Evolutionary conservation across 1,140 invertebrate genomes (phyloP).

Genomic region (Stenopsyche tienmushanensis): DNA sequence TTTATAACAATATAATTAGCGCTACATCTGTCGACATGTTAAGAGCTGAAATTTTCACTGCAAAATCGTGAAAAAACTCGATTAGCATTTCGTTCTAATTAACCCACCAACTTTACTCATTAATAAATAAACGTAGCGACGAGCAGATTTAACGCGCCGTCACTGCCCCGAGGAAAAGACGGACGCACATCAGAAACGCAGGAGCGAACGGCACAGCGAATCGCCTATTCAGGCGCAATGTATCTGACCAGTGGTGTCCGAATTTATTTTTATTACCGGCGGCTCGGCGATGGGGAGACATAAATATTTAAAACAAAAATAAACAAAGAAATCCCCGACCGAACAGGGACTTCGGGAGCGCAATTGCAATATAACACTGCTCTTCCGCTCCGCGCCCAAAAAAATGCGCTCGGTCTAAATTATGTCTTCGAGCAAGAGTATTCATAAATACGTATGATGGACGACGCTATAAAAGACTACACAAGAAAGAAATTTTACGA

Average conservation of each 20-base stretch:
- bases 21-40: conserved; percentile 18
- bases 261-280: too few relatives aligned
- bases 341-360: too few relatives aligned
- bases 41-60: background rate
- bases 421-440: background rate
- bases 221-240: too few relatives aligned
- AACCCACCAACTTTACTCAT: conserved; percentile 21
- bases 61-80: conserved; percentile 15
- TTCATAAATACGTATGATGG: background rate
- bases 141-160: background rate
- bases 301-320: too few relatives aligned
- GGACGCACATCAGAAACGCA: background rate
- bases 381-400: background rate
- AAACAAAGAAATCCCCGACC: too few relatives aligned
- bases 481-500: background rate
- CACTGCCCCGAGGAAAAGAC: background rate
- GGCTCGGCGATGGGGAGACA: too few relatives aligned
- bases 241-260: too few relatives aligned
- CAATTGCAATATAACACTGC: background rate
- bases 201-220: background rate
- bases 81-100: conserved; percentile 29
- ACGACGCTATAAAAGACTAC: background rate
- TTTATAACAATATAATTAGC: conserved; percentile 25
- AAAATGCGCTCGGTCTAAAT: background rate
- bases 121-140: conserved; percentile 20